Conservation (phyloP, 1,140 invertebrate genomes). For the Thalassaphorura encarpata region DNA sequence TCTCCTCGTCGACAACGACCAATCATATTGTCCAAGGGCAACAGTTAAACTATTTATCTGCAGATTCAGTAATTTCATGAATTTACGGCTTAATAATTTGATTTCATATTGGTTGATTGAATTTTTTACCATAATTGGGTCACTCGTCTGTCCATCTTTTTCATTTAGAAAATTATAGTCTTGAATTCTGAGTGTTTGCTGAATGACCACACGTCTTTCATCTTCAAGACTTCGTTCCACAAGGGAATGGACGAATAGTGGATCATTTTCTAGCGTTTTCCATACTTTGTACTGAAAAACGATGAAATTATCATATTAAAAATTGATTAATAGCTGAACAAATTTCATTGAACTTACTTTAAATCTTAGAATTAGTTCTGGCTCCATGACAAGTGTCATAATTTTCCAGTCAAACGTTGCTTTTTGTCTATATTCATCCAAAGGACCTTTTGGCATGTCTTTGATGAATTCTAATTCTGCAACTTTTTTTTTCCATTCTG, state of each 20-base stretch:
- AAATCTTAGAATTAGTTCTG: too few species aligned
- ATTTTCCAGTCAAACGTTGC: too few species aligned
- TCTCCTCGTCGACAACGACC: conserved; percentile 42
- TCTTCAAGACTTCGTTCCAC: conserved; percentile 57
- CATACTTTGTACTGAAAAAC: conserved; percentile 45
- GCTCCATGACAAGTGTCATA: too few species aligned
- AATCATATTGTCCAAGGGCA: conserved; percentile 46
- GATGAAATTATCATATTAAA: too few species aligned
- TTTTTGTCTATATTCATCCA: too few species aligned
- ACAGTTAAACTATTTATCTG: conserved; percentile 1
- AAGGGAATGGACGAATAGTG: conserved; percentile 41
- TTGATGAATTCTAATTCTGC: too few species aligned
- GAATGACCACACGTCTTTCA: conserved; percentile 39
- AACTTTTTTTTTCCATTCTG: too few species aligned
- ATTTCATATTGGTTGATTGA: background rate
- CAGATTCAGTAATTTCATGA: background rate
- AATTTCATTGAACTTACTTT: too few species aligned
- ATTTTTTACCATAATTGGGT: conserved; percentile 37
- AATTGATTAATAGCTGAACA: too few species aligned
- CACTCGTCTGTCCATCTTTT: conserved; percentile 40
- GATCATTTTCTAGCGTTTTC: conserved; percentile 45
- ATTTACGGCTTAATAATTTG: background rate
- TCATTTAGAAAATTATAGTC: conserved; percentile 43
- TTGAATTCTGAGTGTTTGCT: conserved; percentile 40
- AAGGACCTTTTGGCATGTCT: too few species aligned